These are phyloP conservation scores for Hybognathus amarus DNA, from an alignment of 2,797 vertebrate genomes.

Conservation along the genomic window DNA sequence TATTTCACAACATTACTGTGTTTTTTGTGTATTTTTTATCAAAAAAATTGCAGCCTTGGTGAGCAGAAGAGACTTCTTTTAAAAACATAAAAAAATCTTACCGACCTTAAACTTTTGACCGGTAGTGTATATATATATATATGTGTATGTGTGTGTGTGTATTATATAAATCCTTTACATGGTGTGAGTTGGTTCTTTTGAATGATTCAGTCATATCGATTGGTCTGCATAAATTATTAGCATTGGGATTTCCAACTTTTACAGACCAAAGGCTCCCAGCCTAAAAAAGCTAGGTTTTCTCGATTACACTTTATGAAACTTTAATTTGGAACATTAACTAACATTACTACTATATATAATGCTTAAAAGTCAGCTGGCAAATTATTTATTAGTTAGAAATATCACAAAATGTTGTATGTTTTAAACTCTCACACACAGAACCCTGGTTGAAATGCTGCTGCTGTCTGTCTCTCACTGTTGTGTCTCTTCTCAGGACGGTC, in stretches of 20 bases:
- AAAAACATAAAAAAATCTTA: too few relatives aligned
- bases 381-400: not conserved
- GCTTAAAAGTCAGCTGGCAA: not conserved
- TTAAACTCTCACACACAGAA: not conserved
- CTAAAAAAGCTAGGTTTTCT: not conserved
- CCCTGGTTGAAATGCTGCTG: not conserved
- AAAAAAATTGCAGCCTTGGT: too few relatives aligned
- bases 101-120: too few relatives aligned
- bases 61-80: too few relatives aligned
- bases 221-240: not conserved
- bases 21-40: too few relatives aligned
- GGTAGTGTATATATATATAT: too few relatives aligned
- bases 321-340: not conserved
- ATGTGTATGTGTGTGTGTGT: too few relatives aligned
- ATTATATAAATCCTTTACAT: too few relatives aligned
- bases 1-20: too few relatives aligned
- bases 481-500: conserved; percentile 86
- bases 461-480: not conserved
- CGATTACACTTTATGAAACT: not conserved
- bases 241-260: not conserved
- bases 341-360: not conserved
- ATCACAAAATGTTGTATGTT: not conserved
- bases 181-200: not conserved
- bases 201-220: not conserved
- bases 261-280: not conserved